Percentiles rank a stretch among this genome's conserved stretches.
Evolutionary conservation across 2,113 vertebrate species (phyloP).

Genomic region (Petromus typicus): DNA sequence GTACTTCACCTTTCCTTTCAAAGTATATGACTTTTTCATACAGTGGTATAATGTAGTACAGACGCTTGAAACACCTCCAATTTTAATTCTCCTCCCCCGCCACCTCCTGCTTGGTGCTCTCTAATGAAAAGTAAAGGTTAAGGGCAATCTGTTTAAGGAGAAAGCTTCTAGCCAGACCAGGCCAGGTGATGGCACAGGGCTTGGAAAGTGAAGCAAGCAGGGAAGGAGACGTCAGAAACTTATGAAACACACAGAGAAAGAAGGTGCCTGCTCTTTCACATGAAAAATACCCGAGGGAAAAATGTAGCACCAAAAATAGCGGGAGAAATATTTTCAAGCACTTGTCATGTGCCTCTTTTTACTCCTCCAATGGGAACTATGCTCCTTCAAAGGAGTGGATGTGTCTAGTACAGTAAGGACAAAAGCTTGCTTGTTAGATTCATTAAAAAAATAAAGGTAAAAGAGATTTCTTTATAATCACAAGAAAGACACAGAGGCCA

Average conservation of each 20-base stretch:
- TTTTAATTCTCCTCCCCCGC: slow-evolving; percentile 60
- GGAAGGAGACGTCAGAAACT: slow-evolving; percentile 60
- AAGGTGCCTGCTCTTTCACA: slow-evolving; percentile 67
- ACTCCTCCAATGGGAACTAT: not conserved
- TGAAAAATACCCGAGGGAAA: slow-evolving; percentile 37
- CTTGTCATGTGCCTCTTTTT: slow-evolving; percentile 47
- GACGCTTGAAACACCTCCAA: slow-evolving; percentile 79
- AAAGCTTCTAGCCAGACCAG: slow-evolving; percentile 46
- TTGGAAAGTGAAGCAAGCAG: slow-evolving; percentile 52
- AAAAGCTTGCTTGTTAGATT: slow-evolving; percentile 74
- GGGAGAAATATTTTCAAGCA: slow-evolving; percentile 53
- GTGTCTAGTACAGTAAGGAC: slow-evolving; percentile 65
- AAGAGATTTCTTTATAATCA: slow-evolving; percentile 75
- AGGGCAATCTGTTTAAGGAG: slow-evolving; percentile 65
- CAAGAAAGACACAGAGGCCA: slow-evolving; percentile 67
- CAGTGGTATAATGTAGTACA: slow-evolving; percentile 73
- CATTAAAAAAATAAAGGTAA: slow-evolving; percentile 70
- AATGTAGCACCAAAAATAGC: slow-evolving; percentile 52
- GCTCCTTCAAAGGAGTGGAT: slow-evolving; percentile 56
- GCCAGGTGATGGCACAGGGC: slow-evolving; percentile 58
- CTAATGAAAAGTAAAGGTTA: slow-evolving; percentile 79
- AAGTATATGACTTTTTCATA: slow-evolving; percentile 77
- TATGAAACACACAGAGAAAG: slow-evolving; percentile 73
- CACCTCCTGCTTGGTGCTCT: slow-evolving; percentile 48
- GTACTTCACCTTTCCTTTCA: slow-evolving; percentile 72